These are phyloP conservation scores for Hymenopus coronatus DNA, from an alignment of 2,888 invertebrate species.

Conservation along the genomic window DNA sequence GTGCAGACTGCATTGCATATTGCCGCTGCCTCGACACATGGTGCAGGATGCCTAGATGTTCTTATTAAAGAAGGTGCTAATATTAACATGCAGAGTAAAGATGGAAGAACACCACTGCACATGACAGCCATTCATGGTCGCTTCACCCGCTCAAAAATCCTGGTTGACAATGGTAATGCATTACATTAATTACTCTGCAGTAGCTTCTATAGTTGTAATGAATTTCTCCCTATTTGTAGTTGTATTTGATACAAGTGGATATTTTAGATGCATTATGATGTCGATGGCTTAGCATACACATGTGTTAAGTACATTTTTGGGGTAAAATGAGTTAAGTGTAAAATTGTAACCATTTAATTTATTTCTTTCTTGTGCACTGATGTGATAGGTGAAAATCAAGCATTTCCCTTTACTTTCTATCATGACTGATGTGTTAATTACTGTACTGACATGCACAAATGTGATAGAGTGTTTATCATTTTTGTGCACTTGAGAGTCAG, in stretches of 20 bases:
- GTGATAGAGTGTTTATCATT: too few relatives aligned
- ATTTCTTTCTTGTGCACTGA: too few relatives aligned
- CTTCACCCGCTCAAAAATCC: conserved; percentile 59
- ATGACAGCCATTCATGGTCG: conserved; percentile 66
- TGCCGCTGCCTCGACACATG: conserved; percentile 59
- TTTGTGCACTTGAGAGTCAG: too few relatives aligned
- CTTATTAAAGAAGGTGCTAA: conserved; percentile 54
- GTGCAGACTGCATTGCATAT: conserved; percentile 59
- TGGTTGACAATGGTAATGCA: conserved; percentile 56
- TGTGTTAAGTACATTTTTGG: too few relatives aligned
- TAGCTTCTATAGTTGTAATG: background rate
- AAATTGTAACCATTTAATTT: too few relatives aligned
- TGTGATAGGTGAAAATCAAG: too few relatives aligned
- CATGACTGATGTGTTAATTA: too few relatives aligned
- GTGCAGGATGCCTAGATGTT: conserved; percentile 58
- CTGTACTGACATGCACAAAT: too few relatives aligned
- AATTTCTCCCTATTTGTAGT: background rate
- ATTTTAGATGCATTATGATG: too few relatives aligned
- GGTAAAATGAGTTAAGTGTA: too few relatives aligned
- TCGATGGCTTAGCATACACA: too few relatives aligned
- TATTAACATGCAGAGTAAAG: conserved; percentile 55
- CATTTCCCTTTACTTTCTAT: too few relatives aligned
- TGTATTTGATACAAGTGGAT: background rate
- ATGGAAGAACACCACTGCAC: conserved; percentile 61
- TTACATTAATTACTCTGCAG: background rate